Percentiles rank a stretch among this genome's conserved stretches.
Evolutionary conservation across 2,113 vertebrate genomes (phyloP).

Genomic region (Hyla sarda): DNA sequence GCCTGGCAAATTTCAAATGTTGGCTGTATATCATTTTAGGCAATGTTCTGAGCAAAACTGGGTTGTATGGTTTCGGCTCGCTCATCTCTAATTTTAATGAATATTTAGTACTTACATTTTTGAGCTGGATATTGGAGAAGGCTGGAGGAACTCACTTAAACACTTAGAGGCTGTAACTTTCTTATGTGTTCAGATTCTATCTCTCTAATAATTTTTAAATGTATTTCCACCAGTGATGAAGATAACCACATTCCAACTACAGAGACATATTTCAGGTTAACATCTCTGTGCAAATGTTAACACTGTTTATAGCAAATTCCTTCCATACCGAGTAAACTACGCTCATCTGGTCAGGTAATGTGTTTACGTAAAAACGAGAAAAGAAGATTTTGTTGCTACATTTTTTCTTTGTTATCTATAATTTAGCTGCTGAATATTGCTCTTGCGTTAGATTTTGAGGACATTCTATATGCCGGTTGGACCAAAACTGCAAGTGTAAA

Average conservation of each 20-base stretch:
- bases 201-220: not conserved
- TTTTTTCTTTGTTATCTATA: not conserved
- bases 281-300: not conserved
- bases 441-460: not conserved
- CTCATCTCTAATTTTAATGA: too few species aligned
- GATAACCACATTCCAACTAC: not conserved
- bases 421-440: not conserved
- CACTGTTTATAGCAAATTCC: slow-evolving; percentile 15
- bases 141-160: not conserved
- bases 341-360: not conserved
- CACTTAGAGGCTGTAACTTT: not conserved
- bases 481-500: not conserved
- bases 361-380: not conserved
- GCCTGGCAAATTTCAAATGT: too few species aligned
- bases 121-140: not conserved
- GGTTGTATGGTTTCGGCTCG: too few species aligned
- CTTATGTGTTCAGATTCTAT: not conserved
- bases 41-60: too few species aligned
- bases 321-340: not conserved
- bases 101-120: not conserved
- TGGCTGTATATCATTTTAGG: too few species aligned
- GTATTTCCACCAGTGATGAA: not conserved
- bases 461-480: not conserved
- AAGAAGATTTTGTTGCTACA: not conserved
- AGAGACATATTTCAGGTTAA: slow-evolving; percentile 4